Percentiles rank a stretch among this genome's conserved stretches.
Conservation (phyloP, 2,113 vertebrate genomes). For the Albula glossodonta region DNA sequence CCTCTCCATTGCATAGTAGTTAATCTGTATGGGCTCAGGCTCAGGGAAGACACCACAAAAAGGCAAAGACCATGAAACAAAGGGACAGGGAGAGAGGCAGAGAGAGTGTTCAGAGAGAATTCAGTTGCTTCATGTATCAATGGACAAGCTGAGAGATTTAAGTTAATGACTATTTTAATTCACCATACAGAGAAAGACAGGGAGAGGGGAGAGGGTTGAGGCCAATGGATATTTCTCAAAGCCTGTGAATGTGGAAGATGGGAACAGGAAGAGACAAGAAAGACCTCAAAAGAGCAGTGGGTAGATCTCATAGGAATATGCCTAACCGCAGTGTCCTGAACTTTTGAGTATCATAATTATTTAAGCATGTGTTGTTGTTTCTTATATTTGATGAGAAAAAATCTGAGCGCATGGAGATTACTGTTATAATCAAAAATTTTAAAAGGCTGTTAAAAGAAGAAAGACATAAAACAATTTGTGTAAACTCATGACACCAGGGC, state of each 20-base stretch:
- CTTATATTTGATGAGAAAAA: background rate
- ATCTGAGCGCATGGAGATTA: too few species aligned
- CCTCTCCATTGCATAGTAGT: conserved; percentile 50
- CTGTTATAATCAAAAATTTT: background rate
- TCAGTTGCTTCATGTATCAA: too few species aligned
- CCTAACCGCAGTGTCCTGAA: too few species aligned
- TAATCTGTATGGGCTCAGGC: conserved; percentile 66
- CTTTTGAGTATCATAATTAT: too few species aligned
- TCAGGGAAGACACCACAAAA: conserved; percentile 4
- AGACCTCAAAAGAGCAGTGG: too few species aligned
- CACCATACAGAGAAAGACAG: background rate
- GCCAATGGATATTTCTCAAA: too few species aligned
- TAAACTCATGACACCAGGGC: background rate
- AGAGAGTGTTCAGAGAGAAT: background rate
- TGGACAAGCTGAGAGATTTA: too few species aligned
- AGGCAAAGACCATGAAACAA: conserved; percentile 8
- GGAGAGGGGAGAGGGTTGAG: background rate
- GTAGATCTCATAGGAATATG: too few species aligned
- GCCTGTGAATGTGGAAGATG: too few species aligned
- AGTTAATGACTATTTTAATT: background rate
- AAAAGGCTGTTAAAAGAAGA: background rate
- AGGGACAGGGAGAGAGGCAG: background rate
- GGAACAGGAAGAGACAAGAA: too few species aligned
- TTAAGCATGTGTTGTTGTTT: background rate
- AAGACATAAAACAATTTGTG: background rate